Evolutionary conservation across 2,888 invertebrate species (phyloP).

Genomic region (Camponotus fellah): DNA sequence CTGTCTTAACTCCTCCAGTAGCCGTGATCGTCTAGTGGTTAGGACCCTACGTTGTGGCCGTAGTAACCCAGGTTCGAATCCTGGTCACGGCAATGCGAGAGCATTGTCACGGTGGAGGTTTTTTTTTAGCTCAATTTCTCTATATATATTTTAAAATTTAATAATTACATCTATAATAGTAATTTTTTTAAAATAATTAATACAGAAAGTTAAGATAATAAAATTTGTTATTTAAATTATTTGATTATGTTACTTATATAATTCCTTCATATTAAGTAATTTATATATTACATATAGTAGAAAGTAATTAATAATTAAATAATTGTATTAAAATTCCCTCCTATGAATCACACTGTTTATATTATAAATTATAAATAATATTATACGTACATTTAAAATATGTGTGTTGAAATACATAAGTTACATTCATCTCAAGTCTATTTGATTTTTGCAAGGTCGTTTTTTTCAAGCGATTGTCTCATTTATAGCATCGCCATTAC

Average conservation of each 20-base stretch:
- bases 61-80: slow-evolving; percentile 86
- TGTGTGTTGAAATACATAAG: not conserved
- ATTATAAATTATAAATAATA: not conserved
- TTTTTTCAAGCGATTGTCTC: slow-evolving; percentile 9
- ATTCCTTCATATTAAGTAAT: not conserved
- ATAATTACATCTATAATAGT: not conserved
- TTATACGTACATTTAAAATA: not conserved
- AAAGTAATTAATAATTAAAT: not conserved
- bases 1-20: slow-evolving; percentile 61
- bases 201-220: not conserved
- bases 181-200: not conserved
- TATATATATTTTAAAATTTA: not conserved
- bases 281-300: not conserved
- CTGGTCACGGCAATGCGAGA: slow-evolving; percentile 85
- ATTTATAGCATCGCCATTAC: slow-evolving; percentile 15
- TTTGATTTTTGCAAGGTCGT: slow-evolving; percentile 15
- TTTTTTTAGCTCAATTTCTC: slow-evolving; percentile 56
- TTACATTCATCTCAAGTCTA: not conserved
- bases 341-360: not conserved
- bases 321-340: not conserved
- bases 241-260: not conserved
- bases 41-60: slow-evolving; percentile 86
- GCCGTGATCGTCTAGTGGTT: slow-evolving; percentile 82
- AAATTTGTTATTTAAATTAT: slow-evolving; percentile 1
- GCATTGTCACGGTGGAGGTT: slow-evolving; percentile 76